These are phyloP conservation scores for Phymanthus crucifer DNA, from an alignment of 92 coral and sea anemone species.

Conservation along the genomic window DNA sequence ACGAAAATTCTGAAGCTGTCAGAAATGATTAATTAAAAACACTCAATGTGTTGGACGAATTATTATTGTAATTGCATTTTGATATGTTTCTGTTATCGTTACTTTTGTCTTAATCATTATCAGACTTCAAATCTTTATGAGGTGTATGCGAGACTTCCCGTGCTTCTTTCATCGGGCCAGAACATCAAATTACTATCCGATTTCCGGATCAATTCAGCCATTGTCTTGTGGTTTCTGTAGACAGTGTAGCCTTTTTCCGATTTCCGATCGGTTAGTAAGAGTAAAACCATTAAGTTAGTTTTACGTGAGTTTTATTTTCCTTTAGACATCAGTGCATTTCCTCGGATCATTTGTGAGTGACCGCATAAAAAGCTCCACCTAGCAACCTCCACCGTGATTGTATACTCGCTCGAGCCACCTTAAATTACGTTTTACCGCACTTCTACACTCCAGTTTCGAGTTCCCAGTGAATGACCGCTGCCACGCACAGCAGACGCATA, in stretches of 20 bases:
- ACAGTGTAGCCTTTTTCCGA: background rate
- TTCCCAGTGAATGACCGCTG: no score
- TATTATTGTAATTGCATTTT: background rate
- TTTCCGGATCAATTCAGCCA: background rate
- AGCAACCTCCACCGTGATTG: background rate
- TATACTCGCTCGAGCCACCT: background rate
- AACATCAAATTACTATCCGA: background rate
- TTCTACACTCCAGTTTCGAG: no score
- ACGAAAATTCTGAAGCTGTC: no score
- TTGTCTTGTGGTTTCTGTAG: conserved; percentile 2
- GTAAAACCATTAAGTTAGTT: background rate
- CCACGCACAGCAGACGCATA: no score
- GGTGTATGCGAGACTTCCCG: background rate
- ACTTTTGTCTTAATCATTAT: background rate
- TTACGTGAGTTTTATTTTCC: conserved; percentile 1
- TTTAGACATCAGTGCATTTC: background rate
- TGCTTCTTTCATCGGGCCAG: background rate
- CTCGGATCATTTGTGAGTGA: background rate
- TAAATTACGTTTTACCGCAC: background rate
- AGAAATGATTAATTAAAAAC: background rate
- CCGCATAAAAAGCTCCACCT: background rate
- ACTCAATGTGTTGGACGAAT: background rate
- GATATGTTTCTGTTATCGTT: background rate
- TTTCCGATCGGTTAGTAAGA: background rate
- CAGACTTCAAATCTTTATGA: background rate